Evolutionary conservation across 2,888 invertebrate genomes (phyloP).

Genomic region (Scaptomyza flava): DNA sequence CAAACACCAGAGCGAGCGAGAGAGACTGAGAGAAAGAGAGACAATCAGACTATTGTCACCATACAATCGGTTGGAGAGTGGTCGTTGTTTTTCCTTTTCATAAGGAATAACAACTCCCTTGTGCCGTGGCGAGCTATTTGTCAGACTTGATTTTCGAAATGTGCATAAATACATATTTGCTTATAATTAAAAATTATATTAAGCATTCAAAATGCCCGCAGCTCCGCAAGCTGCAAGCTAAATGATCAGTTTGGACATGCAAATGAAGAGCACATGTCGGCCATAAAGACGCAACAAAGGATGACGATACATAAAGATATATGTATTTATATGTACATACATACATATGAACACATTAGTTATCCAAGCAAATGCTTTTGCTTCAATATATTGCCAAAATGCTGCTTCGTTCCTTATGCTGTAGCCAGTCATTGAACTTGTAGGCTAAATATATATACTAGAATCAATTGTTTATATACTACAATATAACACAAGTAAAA

Average conservation of each 20-base stretch:
- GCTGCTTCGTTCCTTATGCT: background rate
- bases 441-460: background rate
- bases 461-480: conserved; percentile 8
- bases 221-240: background rate
- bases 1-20: background rate
- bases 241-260: conserved; percentile 32
- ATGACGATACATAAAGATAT: conserved; percentile 19
- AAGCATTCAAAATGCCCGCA: conserved; percentile 26
- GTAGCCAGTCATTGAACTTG: conserved; percentile 69
- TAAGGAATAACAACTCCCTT: conserved; percentile 23
- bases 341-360: background rate
- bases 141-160: conserved; percentile 47
- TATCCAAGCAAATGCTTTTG: conserved; percentile 22
- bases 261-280: conserved; percentile 63
- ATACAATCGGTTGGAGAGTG: conserved; percentile 13
- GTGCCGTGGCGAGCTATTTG: conserved; percentile 23
- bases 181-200: conserved; percentile 59
- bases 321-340: background rate
- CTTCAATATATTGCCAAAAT: conserved; percentile 31
- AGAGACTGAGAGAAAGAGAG: background rate
- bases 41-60: conserved; percentile 16
- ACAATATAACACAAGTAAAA: conserved; percentile 9
- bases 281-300: conserved; percentile 50
- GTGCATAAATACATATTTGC: conserved; percentile 56
- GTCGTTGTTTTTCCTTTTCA: conserved; percentile 16